Percentiles rank a stretch among this genome's conserved stretches.
phyloP scores from a whole-genome alignment of 2,113 vertebrate genomes.

The Pseudorhombus dupliciocellatus region DNA sequence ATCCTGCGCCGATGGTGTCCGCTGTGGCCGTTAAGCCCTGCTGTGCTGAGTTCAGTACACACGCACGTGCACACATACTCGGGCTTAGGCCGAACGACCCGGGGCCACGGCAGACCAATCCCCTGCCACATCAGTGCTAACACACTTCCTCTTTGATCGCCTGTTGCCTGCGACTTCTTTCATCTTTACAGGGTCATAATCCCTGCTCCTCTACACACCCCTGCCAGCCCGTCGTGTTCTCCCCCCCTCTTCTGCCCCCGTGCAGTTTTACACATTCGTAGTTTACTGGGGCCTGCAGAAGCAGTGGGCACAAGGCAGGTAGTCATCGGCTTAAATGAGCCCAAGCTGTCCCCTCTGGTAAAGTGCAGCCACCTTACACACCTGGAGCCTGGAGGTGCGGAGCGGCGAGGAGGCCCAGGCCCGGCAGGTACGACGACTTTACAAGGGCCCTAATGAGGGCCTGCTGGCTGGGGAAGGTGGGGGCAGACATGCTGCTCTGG shows the following conservation, averaged over 20 bases:
- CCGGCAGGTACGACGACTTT: conserved; percentile 78
- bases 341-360: conserved; percentile 74
- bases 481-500: conserved; percentile 64
- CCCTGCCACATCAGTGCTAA: conserved; percentile 77
- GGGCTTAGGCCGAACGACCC: conserved; percentile 49
- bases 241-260: conserved; percentile 44
- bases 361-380: conserved; percentile 78
- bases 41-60: conserved; percentile 66
- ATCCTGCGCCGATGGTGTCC: conserved; percentile 70
- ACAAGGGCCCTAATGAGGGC: conserved; percentile 80
- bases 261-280: conserved; percentile 65
- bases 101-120: conserved; percentile 72
- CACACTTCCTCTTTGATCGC: conserved; percentile 83
- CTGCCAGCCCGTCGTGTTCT: conserved; percentile 31
- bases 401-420: conserved; percentile 62
- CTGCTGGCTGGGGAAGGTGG: conserved; percentile 67
- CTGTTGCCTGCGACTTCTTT: conserved; percentile 77
- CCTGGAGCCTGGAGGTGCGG: conserved; percentile 74
- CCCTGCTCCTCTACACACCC: conserved; percentile 68
- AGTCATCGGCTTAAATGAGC: conserved; percentile 76
- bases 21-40: conserved; percentile 74
- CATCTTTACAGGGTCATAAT: conserved; percentile 86
- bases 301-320: conserved; percentile 71
- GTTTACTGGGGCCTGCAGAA: conserved; percentile 65
- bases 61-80: conserved; percentile 31